phyloP scores from a whole-genome alignment of 2,797 vertebrate species.

The Molothrus aeneus region DNA sequence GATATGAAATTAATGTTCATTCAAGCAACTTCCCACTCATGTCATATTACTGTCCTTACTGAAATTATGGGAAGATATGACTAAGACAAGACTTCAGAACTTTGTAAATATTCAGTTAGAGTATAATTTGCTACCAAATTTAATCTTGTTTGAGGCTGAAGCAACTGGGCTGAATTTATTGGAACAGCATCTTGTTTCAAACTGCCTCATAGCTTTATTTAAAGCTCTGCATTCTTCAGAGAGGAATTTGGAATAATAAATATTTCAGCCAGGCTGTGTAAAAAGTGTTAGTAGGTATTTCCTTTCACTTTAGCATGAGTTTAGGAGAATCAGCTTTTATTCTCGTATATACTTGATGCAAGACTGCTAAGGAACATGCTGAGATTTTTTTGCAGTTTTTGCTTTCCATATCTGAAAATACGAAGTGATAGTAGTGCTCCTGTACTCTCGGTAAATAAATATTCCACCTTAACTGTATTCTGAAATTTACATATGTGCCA shows the following conservation, averaged over 20 bases:
- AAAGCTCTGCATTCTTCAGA: neutral
- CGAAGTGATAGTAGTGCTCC: neutral
- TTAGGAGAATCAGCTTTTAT: neutral
- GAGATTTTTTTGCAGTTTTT: neutral
- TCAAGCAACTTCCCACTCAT: neutral
- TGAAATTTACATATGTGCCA: conserved; percentile 36
- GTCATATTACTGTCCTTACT: neutral
- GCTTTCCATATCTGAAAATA: neutral
- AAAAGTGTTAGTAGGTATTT: neutral
- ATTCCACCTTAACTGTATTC: neutral
- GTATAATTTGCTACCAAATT: neutral
- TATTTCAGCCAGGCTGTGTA: neutral
- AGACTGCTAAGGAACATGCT: neutral
- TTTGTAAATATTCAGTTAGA: neutral
- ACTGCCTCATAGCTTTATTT: neutral
- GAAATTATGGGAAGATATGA: neutral
- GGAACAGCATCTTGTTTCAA: neutral
- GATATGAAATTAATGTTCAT: neutral
- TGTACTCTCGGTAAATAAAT: conserved; percentile 17
- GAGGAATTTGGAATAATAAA: neutral
- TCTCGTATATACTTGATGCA: neutral
- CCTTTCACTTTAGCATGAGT: neutral
- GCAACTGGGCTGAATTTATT: neutral
- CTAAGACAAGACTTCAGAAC: neutral
- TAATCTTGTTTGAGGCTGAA: neutral